These are phyloP conservation scores for Melanerpes aurifrons DNA, from an alignment of 2,113 vertebrate genomes.

Conservation along the genomic window DNA sequence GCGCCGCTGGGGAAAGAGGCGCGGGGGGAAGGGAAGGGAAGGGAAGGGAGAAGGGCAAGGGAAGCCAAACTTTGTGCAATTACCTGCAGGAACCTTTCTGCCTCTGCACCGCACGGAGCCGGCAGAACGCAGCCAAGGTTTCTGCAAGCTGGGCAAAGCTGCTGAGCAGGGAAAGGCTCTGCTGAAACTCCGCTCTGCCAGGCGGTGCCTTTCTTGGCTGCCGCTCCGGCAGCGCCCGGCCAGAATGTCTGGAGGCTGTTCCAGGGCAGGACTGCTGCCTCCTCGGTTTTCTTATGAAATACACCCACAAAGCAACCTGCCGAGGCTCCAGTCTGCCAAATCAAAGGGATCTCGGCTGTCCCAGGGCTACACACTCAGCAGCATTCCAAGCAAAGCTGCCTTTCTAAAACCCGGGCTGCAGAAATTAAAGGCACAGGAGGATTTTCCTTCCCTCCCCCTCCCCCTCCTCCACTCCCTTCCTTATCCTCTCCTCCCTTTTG, in stretches of 20 bases:
- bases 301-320: conserved; percentile 60
- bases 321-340: conserved; percentile 62
- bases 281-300: conserved; percentile 66
- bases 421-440: conserved; percentile 39
- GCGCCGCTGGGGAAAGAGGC: background rate
- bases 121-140: conserved; percentile 19
- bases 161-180: conserved; percentile 25
- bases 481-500: too few relatives aligned
- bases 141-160: conserved; percentile 58
- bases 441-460: background rate
- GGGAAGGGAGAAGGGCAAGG: too few relatives aligned
- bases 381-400: conserved; percentile 49
- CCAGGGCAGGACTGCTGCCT: conserved; percentile 68
- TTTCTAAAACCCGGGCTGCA: conserved; percentile 33
- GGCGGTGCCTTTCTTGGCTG: conserved; percentile 67
- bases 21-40: background rate
- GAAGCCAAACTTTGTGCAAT: background rate
- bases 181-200: conserved; percentile 56
- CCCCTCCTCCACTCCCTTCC: background rate
- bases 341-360: conserved; percentile 63
- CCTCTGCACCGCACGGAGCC: background rate
- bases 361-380: conserved; percentile 70
- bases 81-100: conserved; percentile 54
- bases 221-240: conserved; percentile 33
- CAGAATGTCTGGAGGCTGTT: conserved; percentile 70